Percentiles rank a stretch among this genome's conserved stretches.
phyloP scores from a whole-genome alignment of 2,888 invertebrate species.

The Galeruca laticollis region DNA sequence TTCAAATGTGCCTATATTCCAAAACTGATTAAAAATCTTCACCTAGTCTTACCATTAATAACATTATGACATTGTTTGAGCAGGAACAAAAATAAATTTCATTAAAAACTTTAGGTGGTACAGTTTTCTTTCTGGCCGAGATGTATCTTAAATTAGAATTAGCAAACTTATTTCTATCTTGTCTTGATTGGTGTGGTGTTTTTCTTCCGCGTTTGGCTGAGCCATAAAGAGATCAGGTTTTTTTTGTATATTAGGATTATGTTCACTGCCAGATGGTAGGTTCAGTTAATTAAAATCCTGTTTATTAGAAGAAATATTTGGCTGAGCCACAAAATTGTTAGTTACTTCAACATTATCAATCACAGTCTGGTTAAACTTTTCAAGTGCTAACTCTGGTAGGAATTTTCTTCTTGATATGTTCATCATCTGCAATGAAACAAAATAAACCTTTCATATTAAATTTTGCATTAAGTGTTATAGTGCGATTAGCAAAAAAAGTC shows the following conservation, averaged over 20 bases:
- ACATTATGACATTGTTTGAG: too few relatives aligned
- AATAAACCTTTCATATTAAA: neutral
- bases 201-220: slow-evolving; percentile 2
- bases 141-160: slow-evolving; percentile 20
- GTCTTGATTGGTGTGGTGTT: too few relatives aligned
- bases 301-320: neutral
- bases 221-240: neutral
- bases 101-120: too few relatives aligned
- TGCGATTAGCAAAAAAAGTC: too few relatives aligned
- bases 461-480: too few relatives aligned
- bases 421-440: slow-evolving; percentile 4
- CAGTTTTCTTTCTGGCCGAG: slow-evolving; percentile 20
- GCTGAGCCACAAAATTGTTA: neutral
- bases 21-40: too few relatives aligned
- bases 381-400: neutral
- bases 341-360: neutral
- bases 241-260: neutral
- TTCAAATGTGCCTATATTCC: too few relatives aligned
- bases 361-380: neutral
- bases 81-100: too few relatives aligned
- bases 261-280: neutral
- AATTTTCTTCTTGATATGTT: neutral
- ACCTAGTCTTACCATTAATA: too few relatives aligned
- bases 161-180: slow-evolving; percentile 22
- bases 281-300: neutral